Evolutionary conservation across 2,888 invertebrate genomes (phyloP), one percentile per base, ranked within the genome.

Genomic region (Mythimna albipuncta): DNA sequence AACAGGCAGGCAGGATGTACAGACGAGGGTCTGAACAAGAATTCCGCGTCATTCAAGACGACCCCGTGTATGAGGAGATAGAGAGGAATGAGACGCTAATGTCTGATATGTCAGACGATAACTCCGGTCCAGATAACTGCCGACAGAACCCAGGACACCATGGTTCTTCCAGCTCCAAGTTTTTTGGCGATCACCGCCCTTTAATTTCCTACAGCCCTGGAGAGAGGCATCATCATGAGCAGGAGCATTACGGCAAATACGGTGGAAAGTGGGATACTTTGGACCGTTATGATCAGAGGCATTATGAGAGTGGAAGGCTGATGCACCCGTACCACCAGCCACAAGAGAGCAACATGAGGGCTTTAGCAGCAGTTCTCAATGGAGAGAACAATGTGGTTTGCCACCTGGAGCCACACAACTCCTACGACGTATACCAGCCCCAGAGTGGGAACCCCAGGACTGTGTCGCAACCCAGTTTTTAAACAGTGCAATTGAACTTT

Each of bases 321-420:
- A 94, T 96, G 91, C 96, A 96, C 80, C 96, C 95, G 0, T 96
- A 95, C 88, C 97, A 96, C 74, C 96, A 96, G 83, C 97, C 97
- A 1, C 96, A 95, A 50, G 96, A 96, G 78, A 97, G 95, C 86
- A 96, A 97, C 75, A 97, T 97, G 93, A 93, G 97, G 79, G 97
- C 97, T 11, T 85, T 97, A 81, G 98, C 98, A 44, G 98, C 98
- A 19, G 98, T 98, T 78, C 95, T 98, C 69, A 98, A 98, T 91
- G 98, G 98, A 62, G 98, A 98, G 89, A 97, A 97, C 89, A 98
- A 98, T 77, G 98, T 98, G 75, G 98, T 98, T 73, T 98, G 98
- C 93, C 98, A 98, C 91, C 93, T 98, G 88, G 98, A 98, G 92
- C 98, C 98, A 55, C 97, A 97, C 79, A 97, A 96, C 77, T 93